Base-by-base conservation (phyloP, 2,888 invertebrate species). In the Phragmatobia fuliginosa region DNA sequence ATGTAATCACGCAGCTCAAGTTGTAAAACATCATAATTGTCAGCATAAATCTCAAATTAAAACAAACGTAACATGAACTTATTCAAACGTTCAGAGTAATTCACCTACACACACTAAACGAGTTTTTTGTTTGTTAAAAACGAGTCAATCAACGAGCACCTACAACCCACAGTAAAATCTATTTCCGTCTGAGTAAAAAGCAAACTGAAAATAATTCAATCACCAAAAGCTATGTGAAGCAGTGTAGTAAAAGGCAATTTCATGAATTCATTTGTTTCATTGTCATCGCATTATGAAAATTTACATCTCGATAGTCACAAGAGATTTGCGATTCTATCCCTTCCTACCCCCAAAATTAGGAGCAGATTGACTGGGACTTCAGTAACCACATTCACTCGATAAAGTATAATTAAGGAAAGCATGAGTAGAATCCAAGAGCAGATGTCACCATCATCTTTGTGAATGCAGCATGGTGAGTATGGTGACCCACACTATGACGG, bases 151-250 rank as follows among this genome's bases (percentile, higher is more conserved):
- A 58, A 58, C 58, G 16, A 5, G 58, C 18, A 25, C 28, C 56
- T 16, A 28, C 56, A 56, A 25, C 4, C 58, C 25, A 45, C 62
- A 45, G 36, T 32, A 16, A 70, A 68, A 72, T 41, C 66, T 14
- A 67, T 69, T 33, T n/a, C n/a, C 7, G 49, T n/a, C 10, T 0
- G 14, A 21, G 2, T 21, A 14, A 68, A 38, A 68, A 69, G 61
- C 65, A 32, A 67, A 32, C 32, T 32, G 52, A 11, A 60, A 70
- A 73, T 67, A 64, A 71, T 61, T 68, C 31, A 72, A 65, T 67
- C 63, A 64, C 28, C 59, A 67, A 68, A 75, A 67, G n/a, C 63
- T 33, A 21, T 31, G 14, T n/a, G 49, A 64, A 62, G 8, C 59
- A 69, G 2, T 45, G 18, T n/a, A 14, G 61, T 67, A 59, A 60